Evolutionary conservation across 2,888 invertebrate genomes (phyloP).

Genomic region (Coecobrya sp.): DNA sequence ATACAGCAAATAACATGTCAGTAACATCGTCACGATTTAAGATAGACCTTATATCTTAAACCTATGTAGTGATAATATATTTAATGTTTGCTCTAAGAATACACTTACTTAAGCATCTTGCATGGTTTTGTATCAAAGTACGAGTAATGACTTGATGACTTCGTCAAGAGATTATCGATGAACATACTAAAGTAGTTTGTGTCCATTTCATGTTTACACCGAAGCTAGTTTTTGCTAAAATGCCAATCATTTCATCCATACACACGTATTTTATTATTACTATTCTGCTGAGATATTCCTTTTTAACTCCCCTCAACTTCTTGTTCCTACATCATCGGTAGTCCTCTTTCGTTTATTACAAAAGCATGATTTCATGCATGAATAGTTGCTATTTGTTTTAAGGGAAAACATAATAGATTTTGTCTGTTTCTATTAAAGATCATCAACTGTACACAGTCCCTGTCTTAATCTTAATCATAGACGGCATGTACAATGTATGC

Average conservation of each 20-base stretch:
- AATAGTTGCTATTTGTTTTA: not conserved
- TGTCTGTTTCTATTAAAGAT: too few relatives aligned
- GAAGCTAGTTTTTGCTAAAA: not conserved
- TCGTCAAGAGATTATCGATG: constrained; percentile 30
- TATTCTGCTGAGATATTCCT: not conserved
- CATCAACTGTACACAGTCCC: not conserved
- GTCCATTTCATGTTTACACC: not conserved
- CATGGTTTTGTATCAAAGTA: not conserved
- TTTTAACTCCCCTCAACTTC: not conserved
- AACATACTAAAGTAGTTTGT: not conserved
- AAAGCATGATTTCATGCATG: not conserved
- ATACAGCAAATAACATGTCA: too few relatives aligned
- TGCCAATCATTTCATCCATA: constrained; percentile 46
- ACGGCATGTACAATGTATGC: not conserved
- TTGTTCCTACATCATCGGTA: not conserved
- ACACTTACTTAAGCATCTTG: not conserved
- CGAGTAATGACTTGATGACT: constrained; percentile 29
- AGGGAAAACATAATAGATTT: not conserved
- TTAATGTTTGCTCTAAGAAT: too few relatives aligned
- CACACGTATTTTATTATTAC: not conserved
- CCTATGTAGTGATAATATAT: too few relatives aligned
- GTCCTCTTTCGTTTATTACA: not conserved
- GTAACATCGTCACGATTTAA: too few relatives aligned
- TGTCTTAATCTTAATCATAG: too few relatives aligned
- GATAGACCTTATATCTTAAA: too few relatives aligned